Conservation (phyloP, 1,140 invertebrate species). For the Octopus sinensis region DNA sequence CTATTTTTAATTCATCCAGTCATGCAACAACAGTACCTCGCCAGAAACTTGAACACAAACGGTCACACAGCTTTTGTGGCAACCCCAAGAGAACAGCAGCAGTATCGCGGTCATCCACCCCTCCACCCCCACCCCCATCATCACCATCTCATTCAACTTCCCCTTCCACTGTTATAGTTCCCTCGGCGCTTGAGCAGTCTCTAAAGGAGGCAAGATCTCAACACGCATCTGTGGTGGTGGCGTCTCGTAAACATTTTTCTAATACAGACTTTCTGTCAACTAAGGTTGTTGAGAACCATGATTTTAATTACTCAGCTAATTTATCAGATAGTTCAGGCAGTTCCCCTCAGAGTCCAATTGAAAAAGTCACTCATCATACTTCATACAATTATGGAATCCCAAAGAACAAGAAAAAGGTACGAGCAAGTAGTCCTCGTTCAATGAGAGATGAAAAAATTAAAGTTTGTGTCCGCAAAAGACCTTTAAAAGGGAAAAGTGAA, state of each 20-base stretch:
- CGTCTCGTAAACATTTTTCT: too few species aligned
- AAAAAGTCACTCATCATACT: conserved; percentile 37
- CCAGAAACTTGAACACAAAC: not conserved
- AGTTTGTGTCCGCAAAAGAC: conserved; percentile 94
- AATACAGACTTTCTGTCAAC: not conserved
- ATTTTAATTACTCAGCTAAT: conserved; percentile 9
- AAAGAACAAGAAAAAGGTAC: conserved; percentile 18
- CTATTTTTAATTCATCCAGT: conserved; percentile 32
- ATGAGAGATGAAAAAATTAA: conserved; percentile 67
- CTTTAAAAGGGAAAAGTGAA: conserved; percentile 80
- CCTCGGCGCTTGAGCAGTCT: not conserved
- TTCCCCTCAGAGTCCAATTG: conserved; percentile 25
- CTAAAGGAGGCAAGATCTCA: not conserved
- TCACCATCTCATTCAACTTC: not conserved
- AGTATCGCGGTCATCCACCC: not conserved
- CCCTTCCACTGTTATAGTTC: not conserved
- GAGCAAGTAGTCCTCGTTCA: conserved; percentile 14
- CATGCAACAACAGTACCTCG: not conserved
- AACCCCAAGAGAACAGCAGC: not conserved
- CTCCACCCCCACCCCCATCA: not conserved
- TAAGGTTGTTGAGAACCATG: conserved; percentile 19
- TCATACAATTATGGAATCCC: conserved; percentile 56
- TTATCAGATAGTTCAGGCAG: conserved; percentile 18
- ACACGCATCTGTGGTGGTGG: too few species aligned
- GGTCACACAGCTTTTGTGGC: not conserved